phyloP scores from a whole-genome alignment of 2,888 invertebrate species.

The Polydrusus pterygomalis region DNA sequence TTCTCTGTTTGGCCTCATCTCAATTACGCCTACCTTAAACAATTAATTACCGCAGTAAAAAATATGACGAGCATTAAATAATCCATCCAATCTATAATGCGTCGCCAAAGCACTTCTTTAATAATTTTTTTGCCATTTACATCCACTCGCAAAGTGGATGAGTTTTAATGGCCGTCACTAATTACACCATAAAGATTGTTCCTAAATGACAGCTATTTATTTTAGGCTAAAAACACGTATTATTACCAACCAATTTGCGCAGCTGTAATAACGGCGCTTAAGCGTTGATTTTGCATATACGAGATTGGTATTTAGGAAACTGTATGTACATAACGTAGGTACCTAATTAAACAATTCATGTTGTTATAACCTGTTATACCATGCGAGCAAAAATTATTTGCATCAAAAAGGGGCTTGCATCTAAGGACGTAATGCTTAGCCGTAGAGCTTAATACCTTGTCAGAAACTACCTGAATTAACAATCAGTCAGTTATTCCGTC shows the following conservation, averaged over 20 bases:
- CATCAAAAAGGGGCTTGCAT: no score
- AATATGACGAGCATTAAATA: background rate
- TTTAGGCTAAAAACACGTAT: slow-evolving; percentile 21
- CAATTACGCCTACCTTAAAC: no score
- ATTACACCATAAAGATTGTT: slow-evolving; percentile 34
- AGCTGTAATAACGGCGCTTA: background rate
- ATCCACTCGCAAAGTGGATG: slow-evolving; percentile 2
- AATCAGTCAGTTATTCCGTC: no score
- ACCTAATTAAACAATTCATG: no score
- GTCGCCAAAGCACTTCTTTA: background rate
- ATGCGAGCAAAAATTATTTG: no score
- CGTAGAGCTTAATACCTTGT: no score
- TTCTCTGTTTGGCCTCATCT: no score
- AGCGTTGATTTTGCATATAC: background rate
- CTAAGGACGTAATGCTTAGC: no score
- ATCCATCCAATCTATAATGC: background rate
- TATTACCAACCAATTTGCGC: slow-evolving; percentile 11
- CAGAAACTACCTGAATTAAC: no score
- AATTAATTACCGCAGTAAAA: background rate
- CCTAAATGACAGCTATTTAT: slow-evolving; percentile 28
- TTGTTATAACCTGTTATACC: no score
- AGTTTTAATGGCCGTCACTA: slow-evolving; percentile 20
- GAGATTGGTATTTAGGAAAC: background rate
- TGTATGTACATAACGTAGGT: background rate
- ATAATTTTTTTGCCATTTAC: slow-evolving; percentile 16